Base-by-base conservation (phyloP, 2,797 vertebrate species). In the Halcyon smyrnensis region DNA sequence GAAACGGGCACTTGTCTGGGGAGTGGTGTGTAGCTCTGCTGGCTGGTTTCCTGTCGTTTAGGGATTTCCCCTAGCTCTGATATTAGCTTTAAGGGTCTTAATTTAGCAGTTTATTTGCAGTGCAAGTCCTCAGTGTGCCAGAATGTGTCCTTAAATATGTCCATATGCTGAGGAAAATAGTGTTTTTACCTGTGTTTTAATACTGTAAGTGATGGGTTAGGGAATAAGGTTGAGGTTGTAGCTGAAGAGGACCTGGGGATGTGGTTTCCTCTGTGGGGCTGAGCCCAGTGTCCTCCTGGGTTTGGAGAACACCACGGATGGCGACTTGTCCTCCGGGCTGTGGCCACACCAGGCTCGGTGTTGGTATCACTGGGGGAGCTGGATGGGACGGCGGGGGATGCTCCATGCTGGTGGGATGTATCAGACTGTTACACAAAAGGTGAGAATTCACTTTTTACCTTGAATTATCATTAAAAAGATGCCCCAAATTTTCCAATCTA, bases 281-380 rank as follows among this genome's bases (percentile, higher is more conserved):
- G 39, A 43, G 78, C 23, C 37, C 7, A 0, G 0, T 6, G 57
- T n/a, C 43, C 85, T 11, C 1, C 2, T 1, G 30, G 8, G 23
- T n/a, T 53, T 1, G 12, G 39, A 12, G 41, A 37, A 9, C 36
- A 30, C 36, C 3, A 4, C 0, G 0, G 2, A 39, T 12, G 3
- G 19, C 1, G 19, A 12, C 15, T 12, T 39, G 37, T 45, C 11
- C n/a, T 39, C 24, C 5, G 1, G 56, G 46, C 54, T 50, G 53
- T 1, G 5, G 32, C 60, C 30, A 43, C 2, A 2, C 45, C 1
- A 2, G 37, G 27, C 32, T 8, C 1, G 1, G 32, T 1, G 3
- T 6, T 30, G 60, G 45, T 15, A 1, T 37, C 1, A 0, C 34
- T 6, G 20, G 25, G 36, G 46, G 1, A 37, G 20, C 46, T 43